Percentiles rank a stretch among this genome's conserved stretches.
Evolutionary conservation across 2,797 vertebrate species (phyloP).

Genomic region (Austrolebias charrua): DNA sequence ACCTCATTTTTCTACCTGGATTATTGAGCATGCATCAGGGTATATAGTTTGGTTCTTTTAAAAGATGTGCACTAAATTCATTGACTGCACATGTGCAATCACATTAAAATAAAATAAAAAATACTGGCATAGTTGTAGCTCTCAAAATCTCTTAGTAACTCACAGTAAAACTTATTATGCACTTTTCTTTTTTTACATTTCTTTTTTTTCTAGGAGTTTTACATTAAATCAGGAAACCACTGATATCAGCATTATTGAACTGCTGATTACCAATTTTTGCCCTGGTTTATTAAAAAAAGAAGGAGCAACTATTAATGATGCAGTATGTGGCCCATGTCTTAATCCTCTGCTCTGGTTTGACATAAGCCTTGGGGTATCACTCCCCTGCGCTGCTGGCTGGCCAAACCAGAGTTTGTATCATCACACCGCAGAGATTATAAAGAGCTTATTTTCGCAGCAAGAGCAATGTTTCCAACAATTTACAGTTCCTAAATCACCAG

Average conservation of each 20-base stretch:
- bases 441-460: slow-evolving; percentile 51
- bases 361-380: slow-evolving; percentile 50
- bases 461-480: slow-evolving; percentile 50
- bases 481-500: slow-evolving; percentile 58
- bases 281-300: slow-evolving; percentile 46
- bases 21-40: no score
- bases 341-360: slow-evolving; percentile 55
- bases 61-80: no score
- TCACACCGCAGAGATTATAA: slow-evolving; percentile 45
- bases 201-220: slow-evolving; percentile 8
- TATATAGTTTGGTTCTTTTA: no score
- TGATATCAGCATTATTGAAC: slow-evolving; percentile 3
- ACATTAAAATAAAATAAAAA: neutral
- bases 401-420: slow-evolving; percentile 38
- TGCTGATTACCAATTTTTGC: slow-evolving; percentile 15
- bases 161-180: neutral
- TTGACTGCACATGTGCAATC: slow-evolving; percentile 21
- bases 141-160: slow-evolving; percentile 41
- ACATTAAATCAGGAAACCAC: slow-evolving; percentile 17
- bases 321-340: slow-evolving; percentile 42
- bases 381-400: slow-evolving; percentile 48
- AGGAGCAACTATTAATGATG: slow-evolving; percentile 42
- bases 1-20: no score
- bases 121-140: slow-evolving; percentile 40
- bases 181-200: no score